A percentile compares a stretch with the other conserved stretches of the same genome.
These are phyloP conservation scores for Nomia melanderi DNA, from an alignment of 1,140 invertebrate species.

Conservation along the genomic window DNA sequence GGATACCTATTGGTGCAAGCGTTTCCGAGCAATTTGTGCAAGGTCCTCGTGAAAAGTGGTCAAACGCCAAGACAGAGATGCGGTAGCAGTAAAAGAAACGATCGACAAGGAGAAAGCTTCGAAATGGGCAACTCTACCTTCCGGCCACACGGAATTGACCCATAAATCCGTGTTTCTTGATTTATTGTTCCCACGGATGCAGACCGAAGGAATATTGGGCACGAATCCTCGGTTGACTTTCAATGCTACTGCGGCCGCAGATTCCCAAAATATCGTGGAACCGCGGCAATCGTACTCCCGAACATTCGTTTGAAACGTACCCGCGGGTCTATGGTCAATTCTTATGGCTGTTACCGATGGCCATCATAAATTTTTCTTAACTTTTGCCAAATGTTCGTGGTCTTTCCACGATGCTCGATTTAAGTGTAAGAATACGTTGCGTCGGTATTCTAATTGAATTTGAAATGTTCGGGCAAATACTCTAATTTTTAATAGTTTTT, in stretches of 20 bases:
- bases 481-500: too few species aligned
- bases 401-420: too few species aligned
- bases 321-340: not conserved
- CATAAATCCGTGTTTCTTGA: slow-evolving; percentile 70
- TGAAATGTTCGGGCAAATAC: too few species aligned
- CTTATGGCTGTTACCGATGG: not conserved
- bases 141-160: slow-evolving; percentile 52
- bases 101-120: slow-evolving; percentile 59
- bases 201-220: slow-evolving; percentile 10
- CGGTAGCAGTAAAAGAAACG: slow-evolving; percentile 32
- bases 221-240: slow-evolving; percentile 41
- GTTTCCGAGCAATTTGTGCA: not conserved
- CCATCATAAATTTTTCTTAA: slow-evolving; percentile 1
- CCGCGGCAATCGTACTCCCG: not conserved
- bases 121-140: slow-evolving; percentile 20
- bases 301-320: not conserved
- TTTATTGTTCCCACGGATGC: slow-evolving; percentile 57
- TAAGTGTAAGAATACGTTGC: too few species aligned
- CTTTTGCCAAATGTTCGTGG: slow-evolving; percentile 3
- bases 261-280: slow-evolving; percentile 67
- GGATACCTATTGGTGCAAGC: not conserved
- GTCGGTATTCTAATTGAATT: too few species aligned
- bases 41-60: slow-evolving; percentile 7
- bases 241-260: slow-evolving; percentile 64
- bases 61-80: not conserved